Conservation (phyloP, 1,140 invertebrate genomes). For the Sycobia sp. region DNA sequence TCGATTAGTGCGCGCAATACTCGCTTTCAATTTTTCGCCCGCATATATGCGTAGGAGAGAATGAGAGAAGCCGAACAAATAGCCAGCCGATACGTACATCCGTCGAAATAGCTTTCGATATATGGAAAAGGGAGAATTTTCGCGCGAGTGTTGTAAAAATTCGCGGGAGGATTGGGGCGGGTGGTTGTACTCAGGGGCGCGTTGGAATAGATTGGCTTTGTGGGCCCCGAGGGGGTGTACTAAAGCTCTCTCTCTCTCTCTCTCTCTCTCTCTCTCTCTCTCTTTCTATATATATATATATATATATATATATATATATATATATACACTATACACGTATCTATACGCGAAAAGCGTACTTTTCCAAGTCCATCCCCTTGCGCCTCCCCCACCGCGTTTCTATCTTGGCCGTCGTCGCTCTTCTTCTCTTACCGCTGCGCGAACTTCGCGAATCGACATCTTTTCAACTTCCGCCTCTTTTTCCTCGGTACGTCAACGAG, state of each 20-base stretch:
- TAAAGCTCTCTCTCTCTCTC: too few relatives aligned
- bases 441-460: neutral
- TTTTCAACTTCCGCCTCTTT: constrained; percentile 4
- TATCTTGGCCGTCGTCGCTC: too few relatives aligned
- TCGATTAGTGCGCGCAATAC: neutral
- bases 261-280: too few relatives aligned
- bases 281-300: too few relatives aligned
- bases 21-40: constrained; percentile 14
- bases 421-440: neutral
- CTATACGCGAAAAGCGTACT: neutral
- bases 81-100: constrained; percentile 32
- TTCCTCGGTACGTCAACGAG: too few relatives aligned
- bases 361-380: neutral
- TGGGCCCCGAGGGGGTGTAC: neutral
- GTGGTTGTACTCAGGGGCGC: too few relatives aligned
- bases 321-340: too few relatives aligned
- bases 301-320: too few relatives aligned
- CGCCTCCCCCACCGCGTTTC: neutral
- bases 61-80: constrained; percentile 30
- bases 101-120: constrained; percentile 28
- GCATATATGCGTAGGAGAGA: too few relatives aligned
- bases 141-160: too few relatives aligned
- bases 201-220: constrained; percentile 27
- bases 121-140: neutral
- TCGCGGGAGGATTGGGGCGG: too few relatives aligned